Evolutionary conservation across 2,888 invertebrate genomes (phyloP), one percentile per base, ranked within the genome.

Genomic region (Spodoptera littoralis): DNA sequence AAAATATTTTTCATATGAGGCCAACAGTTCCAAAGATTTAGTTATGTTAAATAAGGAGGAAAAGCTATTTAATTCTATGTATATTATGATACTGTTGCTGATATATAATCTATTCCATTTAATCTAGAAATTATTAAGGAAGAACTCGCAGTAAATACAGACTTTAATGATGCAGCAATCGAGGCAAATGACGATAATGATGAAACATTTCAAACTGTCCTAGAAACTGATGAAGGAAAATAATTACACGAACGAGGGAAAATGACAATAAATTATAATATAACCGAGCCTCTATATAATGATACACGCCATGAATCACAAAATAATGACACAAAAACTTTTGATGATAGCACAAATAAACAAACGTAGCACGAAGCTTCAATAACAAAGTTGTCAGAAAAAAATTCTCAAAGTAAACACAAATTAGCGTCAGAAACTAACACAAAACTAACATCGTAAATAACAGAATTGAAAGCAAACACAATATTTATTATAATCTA

Each of bases 251-350:
- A 64, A 43, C 13, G 24, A 47, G 6, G 11, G 12, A 13, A 44
- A 71, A 63, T 71, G 48, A 44, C 36, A 53, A 53, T 50, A 54
- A 53, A 57, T 50, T 53, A 70, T 5, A 51, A 58, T 46, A 22
- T 44, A n/a, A 8, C 22, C n/a, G 13, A 65, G 27, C 53, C 55
- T 24, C 11, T 50, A 55, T 9, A 36, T 50, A 55, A 51, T 30
- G 43, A 67, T 43, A 57, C 27, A 62, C 54, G 63, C 47, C n/a
- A 63, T 73, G 77, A 67, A 24, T 68, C 73, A 73, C 47, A 30
- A 61, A 60, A 41, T 60, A 60, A 60, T 73, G 54, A 67, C 46
- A 73, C 57, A 51, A 72, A 13, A 52, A 60, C 13, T 58, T 55
- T 55, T 13, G 50, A 58, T 60, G 57, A 48, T 45, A 63, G 4